Conservation (phyloP, 2,888 invertebrate genomes). For the Ametastegia equiseti region DNA sequence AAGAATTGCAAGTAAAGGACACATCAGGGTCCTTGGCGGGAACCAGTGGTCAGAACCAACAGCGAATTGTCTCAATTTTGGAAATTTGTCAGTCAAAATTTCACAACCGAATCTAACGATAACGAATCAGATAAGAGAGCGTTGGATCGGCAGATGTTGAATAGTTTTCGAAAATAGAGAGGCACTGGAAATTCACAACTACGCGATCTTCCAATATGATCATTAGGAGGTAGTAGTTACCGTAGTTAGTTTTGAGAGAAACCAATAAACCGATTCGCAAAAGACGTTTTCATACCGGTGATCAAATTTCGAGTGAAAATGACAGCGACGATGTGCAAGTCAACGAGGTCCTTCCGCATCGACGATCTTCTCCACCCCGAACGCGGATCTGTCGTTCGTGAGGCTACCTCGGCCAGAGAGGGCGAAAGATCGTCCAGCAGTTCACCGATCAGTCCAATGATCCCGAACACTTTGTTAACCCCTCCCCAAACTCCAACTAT, state of each 20-base stretch:
- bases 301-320: slow-evolving; percentile 16
- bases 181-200: background rate
- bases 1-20: background rate
- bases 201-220: slow-evolving; percentile 37
- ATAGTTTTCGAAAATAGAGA: background rate
- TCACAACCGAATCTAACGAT: background rate
- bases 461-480: slow-evolving; percentile 29
- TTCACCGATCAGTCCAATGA: slow-evolving; percentile 17
- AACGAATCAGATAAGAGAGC: background rate
- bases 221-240: slow-evolving; percentile 10
- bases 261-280: background rate
- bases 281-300: background rate
- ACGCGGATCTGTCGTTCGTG: slow-evolving; percentile 16
- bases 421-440: slow-evolving; percentile 36
- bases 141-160: background rate
- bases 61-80: background rate
- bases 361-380: slow-evolving; percentile 46
- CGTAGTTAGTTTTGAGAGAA: background rate
- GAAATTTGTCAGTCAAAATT: background rate
- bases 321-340: slow-evolving; percentile 48
- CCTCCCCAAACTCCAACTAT: slow-evolving; percentile 38
- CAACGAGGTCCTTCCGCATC: slow-evolving; percentile 48
- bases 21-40: background rate
- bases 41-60: background rate
- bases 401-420: background rate